Evolutionary conservation across 2,888 invertebrate genomes (phyloP), one percentile per base, ranked within the genome.

Genomic region (Rutpela maculata): DNA sequence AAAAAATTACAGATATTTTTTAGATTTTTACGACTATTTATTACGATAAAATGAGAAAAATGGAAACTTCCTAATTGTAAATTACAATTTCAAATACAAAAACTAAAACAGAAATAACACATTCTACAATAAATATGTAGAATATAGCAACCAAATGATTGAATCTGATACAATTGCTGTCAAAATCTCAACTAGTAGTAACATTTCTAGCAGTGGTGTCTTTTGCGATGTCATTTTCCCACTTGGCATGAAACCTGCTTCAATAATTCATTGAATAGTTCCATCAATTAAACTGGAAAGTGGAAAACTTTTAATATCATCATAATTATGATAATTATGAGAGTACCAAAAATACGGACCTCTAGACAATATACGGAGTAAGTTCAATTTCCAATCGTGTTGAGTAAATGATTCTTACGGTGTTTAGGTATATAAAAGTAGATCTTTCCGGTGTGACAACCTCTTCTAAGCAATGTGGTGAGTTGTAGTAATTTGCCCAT

Each of bases 231-330:
- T 72, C 72, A 3, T 35, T 55, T 5, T 31, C 26, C 72, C 72
- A 72, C n/a, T 72, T 12, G 55, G 12, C 12, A 72, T 17, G 9
- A 63, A 72, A 3, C 72, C 72, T 18, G 72, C 43, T 17, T 22
- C 62, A 17, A 22, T n/a, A 22, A 72, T 63, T 12, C 50, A 22
- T 18, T 18, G n/a, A 0, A 72, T 55, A 9, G 50, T 5, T 5
- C 17, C 17, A 35, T 72, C 17, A 38, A 72, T 55, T 15, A 18
- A 1, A 10, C 31, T 7, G 6, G 6, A 26, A 26, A 63, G 55
- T 9, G 63, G 72, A 35, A 72, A 72, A 11, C 72, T 26, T 18
- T 72, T 35, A 63, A 26, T 63, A 72, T 72, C 9, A 72, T 9
- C 22, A 72, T 26, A n/a, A 3, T 17, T 5, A 72, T 15, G 17